Percentiles rank a stretch among this genome's conserved stretches.
Conservation (phyloP, 2,888 invertebrate genomes). For the Eudemis profundana region DNA sequence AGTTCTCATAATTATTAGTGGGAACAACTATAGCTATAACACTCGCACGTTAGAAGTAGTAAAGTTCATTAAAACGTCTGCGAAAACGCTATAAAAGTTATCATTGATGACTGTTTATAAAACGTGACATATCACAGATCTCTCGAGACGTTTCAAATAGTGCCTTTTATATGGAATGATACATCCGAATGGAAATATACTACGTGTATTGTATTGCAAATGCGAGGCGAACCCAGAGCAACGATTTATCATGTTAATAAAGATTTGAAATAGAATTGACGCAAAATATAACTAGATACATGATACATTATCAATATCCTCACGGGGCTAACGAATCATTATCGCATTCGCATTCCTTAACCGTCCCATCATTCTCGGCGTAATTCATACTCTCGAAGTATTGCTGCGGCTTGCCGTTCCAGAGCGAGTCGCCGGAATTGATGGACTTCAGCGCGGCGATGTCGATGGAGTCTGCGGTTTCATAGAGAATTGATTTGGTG, state of each 20-base stretch:
- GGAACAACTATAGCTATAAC: slow-evolving; percentile 39
- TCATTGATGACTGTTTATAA: slow-evolving; percentile 43
- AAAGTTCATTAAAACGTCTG: slow-evolving; percentile 32
- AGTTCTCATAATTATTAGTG: slow-evolving; percentile 32
- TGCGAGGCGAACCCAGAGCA: slow-evolving; percentile 25
- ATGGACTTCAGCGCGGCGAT: slow-evolving; percentile 56
- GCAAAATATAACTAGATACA: neutral
- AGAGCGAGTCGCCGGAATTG: slow-evolving; percentile 81
- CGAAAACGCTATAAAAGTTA: slow-evolving; percentile 33
- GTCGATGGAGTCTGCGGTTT: slow-evolving; percentile 71
- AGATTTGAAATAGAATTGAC: slow-evolving; percentile 4
- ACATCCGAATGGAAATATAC: slow-evolving; percentile 37
- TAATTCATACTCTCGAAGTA: slow-evolving; percentile 89
- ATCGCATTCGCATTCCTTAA: slow-evolving; percentile 59
- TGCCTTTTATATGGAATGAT: slow-evolving; percentile 55
- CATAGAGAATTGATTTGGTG: slow-evolving; percentile 65
- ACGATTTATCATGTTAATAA: neutral
- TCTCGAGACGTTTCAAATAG: slow-evolving; percentile 53
- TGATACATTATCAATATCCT: slow-evolving; percentile 8
- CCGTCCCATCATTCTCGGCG: slow-evolving; percentile 58
- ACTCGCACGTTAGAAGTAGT: slow-evolving; percentile 25
- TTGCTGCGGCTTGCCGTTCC: slow-evolving; percentile 81
- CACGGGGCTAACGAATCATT: slow-evolving; percentile 68
- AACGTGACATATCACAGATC: slow-evolving; percentile 67
- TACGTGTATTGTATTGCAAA: slow-evolving; percentile 20